Evolutionary conservation across 2,888 invertebrate species (phyloP), one percentile per base, ranked within the genome.

Genomic region (Amblyteles armatorius): DNA sequence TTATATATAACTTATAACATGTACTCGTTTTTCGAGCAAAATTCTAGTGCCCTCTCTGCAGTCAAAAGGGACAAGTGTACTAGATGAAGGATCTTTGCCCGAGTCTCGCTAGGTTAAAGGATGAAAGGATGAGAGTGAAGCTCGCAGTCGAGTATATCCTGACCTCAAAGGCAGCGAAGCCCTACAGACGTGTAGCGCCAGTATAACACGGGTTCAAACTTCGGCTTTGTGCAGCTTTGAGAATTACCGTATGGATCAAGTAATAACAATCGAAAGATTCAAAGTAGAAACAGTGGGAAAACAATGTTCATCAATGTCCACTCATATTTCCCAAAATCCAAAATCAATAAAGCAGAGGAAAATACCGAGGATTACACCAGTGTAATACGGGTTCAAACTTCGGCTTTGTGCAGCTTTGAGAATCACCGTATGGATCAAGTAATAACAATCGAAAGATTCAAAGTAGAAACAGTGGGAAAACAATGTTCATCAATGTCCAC

Each of bases 31-130:
- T 60, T 60, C 60, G 33, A 6, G 60, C n/a, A 16, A 2, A 63
- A 63, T 33, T 63, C 29, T 63, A 33, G 60, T 33, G 11, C 6
- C n/a, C 60, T 33, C 60, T 63, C 60, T 44, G 0, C 11, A 13
- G 60, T 63, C 16, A n/a, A 63, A 63, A 63, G 60, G 33, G 60
- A 63, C 60, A 63, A 33, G 60, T 63, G n/a, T 63, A 2, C 60
- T 29, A 29, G 33, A 16, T 63, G 60, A 63, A 63, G 60, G 26
- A 63, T 63, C 60, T 63, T 63, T 33, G 29, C 60, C 16, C 1
- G 60, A 29, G 60, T 29, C 6, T 29, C 26, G 60, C 33, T 1
- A 29, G 33, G 6, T 6, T 6, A 33, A 29, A 29, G 60, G 60
- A 16, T 33, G 60, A 63, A 63, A 29, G 60, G 29, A 33, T n/a